Evolutionary conservation across 2,888 invertebrate species (phyloP).

Genomic region (Zonitis immaculata): DNA sequence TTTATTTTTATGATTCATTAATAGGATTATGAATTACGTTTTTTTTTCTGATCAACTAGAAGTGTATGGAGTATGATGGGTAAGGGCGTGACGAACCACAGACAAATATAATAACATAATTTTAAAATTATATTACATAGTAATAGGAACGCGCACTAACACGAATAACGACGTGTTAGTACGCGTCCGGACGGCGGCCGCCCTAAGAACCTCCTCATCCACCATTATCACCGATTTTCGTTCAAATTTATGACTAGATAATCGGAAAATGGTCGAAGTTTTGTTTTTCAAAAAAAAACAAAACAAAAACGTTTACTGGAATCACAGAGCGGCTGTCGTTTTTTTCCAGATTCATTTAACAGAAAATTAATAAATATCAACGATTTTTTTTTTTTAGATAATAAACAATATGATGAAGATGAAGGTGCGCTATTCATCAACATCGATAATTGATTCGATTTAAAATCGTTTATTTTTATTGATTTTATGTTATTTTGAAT

Average conservation of each 20-base stretch:
- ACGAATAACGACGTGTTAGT: constrained; percentile 33
- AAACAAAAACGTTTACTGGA: constrained; percentile 6
- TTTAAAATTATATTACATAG: constrained; percentile 40
- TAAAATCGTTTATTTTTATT: background rate
- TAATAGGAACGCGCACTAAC: constrained; percentile 40
- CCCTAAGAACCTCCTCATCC: constrained; percentile 14
- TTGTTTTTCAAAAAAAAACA: too few relatives aligned
- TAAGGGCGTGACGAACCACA: constrained; percentile 45
- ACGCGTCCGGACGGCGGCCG: constrained; percentile 28
- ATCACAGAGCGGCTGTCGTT: constrained; percentile 9
- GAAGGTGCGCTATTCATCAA: constrained; percentile 16
- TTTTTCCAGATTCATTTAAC: background rate
- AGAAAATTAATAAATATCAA: background rate
- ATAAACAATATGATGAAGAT: background rate
- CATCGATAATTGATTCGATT: background rate
- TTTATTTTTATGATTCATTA: background rate
- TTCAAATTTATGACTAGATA: constrained; percentile 13
- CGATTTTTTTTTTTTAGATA: background rate
- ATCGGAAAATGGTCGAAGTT: constrained; percentile 1
- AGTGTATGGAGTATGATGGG: constrained; percentile 45
- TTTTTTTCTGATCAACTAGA: constrained; percentile 39
- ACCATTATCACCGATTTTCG: constrained; percentile 6
- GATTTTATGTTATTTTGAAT: constrained; percentile 4
- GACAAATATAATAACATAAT: constrained; percentile 33
- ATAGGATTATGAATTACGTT: too few relatives aligned